Evolutionary conservation across 1,140 invertebrate genomes (phyloP).

Genomic region (Lepidurus apus): DNA sequence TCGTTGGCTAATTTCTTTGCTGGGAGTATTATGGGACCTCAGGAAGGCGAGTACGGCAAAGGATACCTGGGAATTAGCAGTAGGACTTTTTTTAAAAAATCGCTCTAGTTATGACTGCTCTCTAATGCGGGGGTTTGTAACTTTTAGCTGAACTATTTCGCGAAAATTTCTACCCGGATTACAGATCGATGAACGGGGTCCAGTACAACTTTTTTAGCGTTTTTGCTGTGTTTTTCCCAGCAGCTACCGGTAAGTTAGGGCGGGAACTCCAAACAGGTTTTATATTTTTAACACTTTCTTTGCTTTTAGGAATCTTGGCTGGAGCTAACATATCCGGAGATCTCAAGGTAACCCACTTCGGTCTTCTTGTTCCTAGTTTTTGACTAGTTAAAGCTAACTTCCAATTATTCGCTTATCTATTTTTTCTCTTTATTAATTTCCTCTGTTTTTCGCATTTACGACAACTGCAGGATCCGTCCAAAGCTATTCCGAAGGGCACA

Average conservation of each 20-base stretch:
- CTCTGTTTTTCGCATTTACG: not conserved
- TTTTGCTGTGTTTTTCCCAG: conserved; percentile 60
- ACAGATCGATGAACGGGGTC: conserved; percentile 40
- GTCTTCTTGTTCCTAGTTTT: not conserved
- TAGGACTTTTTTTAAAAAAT: conserved; percentile 36
- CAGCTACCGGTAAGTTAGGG: conserved; percentile 47
- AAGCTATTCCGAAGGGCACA: conserved; percentile 52
- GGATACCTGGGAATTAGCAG: conserved; percentile 52
- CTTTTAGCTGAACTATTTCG: conserved; percentile 41
- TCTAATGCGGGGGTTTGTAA: conserved; percentile 25
- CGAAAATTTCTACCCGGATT: conserved; percentile 49
- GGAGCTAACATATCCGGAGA: conserved; percentile 56
- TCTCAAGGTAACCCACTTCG: conserved; percentile 39
- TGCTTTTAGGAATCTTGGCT: conserved; percentile 41
- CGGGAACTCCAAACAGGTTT: not conserved
- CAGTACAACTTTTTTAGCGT: conserved; percentile 53
- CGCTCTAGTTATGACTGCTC: not conserved
- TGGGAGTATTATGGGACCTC: conserved; percentile 51
- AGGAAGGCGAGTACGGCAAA: conserved; percentile 44
- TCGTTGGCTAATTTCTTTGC: conserved; percentile 52
- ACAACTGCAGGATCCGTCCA: conserved; percentile 38
- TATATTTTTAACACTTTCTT: conserved; percentile 30
- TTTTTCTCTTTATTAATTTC: not conserved
- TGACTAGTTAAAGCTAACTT: not conserved
- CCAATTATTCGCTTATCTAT: not conserved